A percentile compares a stretch with the other conserved stretches of the same genome.
Conservation (phyloP, 1,140 invertebrate genomes). For the Cydia pomonella region DNA sequence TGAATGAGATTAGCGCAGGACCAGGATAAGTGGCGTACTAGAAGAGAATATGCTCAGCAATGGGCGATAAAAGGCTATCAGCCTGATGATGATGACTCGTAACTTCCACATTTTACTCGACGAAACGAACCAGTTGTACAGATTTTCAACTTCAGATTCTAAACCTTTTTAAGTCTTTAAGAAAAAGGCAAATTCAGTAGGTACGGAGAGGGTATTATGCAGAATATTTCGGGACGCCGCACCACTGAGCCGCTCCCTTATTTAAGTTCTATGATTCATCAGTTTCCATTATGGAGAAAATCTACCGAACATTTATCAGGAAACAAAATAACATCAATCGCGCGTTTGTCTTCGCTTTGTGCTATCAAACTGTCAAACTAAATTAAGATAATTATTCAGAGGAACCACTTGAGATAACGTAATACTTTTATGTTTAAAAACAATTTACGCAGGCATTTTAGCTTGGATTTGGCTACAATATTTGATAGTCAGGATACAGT, state of each 20-base stretch:
- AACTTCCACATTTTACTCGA: too few relatives aligned
- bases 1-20: too few relatives aligned
- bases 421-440: background rate
- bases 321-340: slow-evolving; percentile 28
- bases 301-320: slow-evolving; percentile 20
- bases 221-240: background rate
- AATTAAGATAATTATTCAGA: slow-evolving; percentile 30
- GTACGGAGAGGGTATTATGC: background rate
- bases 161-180: slow-evolving; percentile 8
- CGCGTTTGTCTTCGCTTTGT: slow-evolving; percentile 14
- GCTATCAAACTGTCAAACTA: slow-evolving; percentile 26
- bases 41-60: too few relatives aligned
- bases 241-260: background rate
- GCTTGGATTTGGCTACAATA: background rate
- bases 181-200: slow-evolving; percentile 4
- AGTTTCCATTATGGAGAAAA: slow-evolving; percentile 15
- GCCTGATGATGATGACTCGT: too few relatives aligned
- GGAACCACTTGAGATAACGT: background rate
- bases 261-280: slow-evolving; percentile 20
- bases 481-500: background rate
- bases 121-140: too few relatives aligned
- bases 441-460: background rate
- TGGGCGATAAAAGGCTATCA: too few relatives aligned
- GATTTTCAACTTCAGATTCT: background rate
- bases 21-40: too few relatives aligned